phyloP scores from a whole-genome alignment of 2,797 vertebrate genomes.

The Limnodromus scolopaceus region DNA sequence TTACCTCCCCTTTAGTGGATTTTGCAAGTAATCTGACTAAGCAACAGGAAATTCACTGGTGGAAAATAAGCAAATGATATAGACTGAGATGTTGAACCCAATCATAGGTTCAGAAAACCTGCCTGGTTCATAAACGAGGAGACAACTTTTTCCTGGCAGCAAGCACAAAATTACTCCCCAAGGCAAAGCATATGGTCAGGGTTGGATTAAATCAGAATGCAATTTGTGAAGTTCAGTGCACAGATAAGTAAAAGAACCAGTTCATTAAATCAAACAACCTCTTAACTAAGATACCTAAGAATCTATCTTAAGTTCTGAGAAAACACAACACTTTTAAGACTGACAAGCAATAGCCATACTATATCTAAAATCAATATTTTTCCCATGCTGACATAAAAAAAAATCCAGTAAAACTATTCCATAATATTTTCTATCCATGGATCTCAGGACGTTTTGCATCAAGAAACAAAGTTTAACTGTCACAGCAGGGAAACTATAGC shows the following conservation, averaged over 20 bases:
- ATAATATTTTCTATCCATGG: background rate
- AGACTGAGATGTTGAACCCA: background rate
- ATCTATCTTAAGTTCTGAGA: background rate
- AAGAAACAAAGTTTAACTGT: background rate
- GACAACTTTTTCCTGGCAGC: background rate
- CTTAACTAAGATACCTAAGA: background rate
- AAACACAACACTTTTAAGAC: background rate
- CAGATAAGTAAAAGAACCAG: background rate
- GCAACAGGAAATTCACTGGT: background rate
- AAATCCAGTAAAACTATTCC: background rate
- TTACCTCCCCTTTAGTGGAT: background rate
- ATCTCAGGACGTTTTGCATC: background rate
- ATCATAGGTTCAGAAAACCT: background rate
- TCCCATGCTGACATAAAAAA: accelerated
- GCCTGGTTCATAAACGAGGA: accelerated
- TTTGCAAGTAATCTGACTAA: background rate
- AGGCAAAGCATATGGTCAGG: background rate
- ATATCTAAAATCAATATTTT: background rate
- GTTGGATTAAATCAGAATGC: background rate
- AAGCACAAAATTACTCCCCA: background rate
- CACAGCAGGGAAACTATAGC: background rate
- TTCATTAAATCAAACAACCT: background rate
- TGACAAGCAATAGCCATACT: background rate
- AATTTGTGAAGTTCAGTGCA: background rate
- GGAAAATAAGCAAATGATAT: background rate